phyloP scores from a whole-genome alignment of 2,113 vertebrate species.

The Otus sunia region DNA sequence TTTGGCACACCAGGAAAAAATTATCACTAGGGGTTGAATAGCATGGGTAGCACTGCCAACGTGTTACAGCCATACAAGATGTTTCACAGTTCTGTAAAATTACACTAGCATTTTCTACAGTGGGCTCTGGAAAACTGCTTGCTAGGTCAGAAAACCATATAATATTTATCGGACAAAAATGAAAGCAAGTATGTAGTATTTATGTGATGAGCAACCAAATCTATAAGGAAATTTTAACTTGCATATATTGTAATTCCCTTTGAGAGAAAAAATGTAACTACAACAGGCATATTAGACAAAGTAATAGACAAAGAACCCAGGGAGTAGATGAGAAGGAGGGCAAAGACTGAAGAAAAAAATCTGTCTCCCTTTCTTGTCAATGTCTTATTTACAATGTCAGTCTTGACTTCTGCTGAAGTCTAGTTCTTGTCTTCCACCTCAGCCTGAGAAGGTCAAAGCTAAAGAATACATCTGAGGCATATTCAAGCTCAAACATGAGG shows the following conservation, averaged over 20 bases:
- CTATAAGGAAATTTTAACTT: not conserved
- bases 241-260: not conserved
- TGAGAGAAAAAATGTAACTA: not conserved
- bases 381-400: not conserved
- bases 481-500: not conserved
- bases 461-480: not conserved
- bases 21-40: not conserved
- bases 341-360: not conserved
- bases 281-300: not conserved
- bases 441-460: not conserved
- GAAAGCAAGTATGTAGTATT: not conserved
- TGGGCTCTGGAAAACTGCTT: not conserved
- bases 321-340: not conserved
- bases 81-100: not conserved
- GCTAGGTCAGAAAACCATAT: not conserved
- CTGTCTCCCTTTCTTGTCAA: not conserved
- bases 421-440: not conserved
- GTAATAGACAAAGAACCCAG: not conserved
- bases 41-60: not conserved
- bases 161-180: not conserved
- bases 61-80: not conserved
- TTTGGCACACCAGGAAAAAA: not conserved
- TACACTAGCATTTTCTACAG: not conserved
- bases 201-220: not conserved
- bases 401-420: not conserved